Percentiles rank a stretch among this genome's conserved stretches.
Conservation (phyloP, 2,113 vertebrate genomes). For the Herpailurus yagouaroundi region DNA sequence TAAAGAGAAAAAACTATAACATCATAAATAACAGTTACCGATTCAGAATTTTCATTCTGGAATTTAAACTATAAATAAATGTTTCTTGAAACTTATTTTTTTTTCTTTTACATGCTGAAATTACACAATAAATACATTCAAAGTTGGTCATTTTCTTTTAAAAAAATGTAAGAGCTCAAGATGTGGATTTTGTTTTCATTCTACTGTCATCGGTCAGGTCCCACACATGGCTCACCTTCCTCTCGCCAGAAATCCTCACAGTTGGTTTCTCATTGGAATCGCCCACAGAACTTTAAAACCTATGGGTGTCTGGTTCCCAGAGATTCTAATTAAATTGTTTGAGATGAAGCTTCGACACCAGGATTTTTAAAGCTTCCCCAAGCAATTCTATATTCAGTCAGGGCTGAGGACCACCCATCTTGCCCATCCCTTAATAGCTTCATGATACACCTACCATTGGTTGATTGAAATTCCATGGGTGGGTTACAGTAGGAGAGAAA, state of each 20-base stretch:
- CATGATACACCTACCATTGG: background rate
- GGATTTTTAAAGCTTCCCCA: background rate
- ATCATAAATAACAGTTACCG: background rate
- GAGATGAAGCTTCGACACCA: background rate
- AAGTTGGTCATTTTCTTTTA: background rate
- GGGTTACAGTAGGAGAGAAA: background rate
- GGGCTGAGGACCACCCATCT: background rate
- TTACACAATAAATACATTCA: background rate
- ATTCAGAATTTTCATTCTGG: background rate
- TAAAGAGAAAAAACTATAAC: background rate
- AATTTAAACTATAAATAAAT: background rate
- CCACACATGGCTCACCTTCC: background rate
- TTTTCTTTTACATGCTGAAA: background rate
- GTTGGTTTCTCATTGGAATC: background rate
- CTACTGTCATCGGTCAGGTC: background rate
- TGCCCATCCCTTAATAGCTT: background rate
- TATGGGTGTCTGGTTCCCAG: background rate
- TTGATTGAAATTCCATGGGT: slow-evolving; percentile 7
- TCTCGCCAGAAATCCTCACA: background rate
- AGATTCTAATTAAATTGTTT: background rate
- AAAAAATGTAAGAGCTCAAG: background rate
- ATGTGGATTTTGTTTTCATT: background rate
- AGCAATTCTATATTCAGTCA: background rate
- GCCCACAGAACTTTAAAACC: background rate
- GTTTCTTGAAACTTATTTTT: background rate